Base-by-base conservation (phyloP, 53 echinoderm and acorn worm genomes). In the Paelopatides confundens region DNA sequence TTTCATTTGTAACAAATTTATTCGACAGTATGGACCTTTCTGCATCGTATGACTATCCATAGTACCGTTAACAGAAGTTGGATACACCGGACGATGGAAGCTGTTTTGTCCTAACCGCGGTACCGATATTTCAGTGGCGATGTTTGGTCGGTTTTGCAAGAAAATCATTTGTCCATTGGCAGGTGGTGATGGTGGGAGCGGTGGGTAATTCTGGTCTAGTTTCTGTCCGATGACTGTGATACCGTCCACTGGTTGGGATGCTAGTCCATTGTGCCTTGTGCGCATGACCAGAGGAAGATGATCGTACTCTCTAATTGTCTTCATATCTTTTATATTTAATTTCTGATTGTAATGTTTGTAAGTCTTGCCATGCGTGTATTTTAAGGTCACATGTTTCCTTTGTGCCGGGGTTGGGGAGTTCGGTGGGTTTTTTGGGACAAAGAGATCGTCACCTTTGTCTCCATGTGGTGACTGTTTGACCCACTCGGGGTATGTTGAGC, bases 351-450 rank as follows among this genome's bases (percentile, higher is more conserved):
- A 39, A 5, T 26, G 76, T 38, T 37, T 58, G 62, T 63, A 18
- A 17, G 36, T 37, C 37, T 82, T 35, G 34, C 63, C 33, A 36
- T 82, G 82, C 31, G 62, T 63, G 77, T 77, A 77, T 77, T 77
- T 77, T 10, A 77, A 43, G 27, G 77, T 77, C 26, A 77, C 77
- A 10, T 77, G 77, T 31, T 77, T 77, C 5, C 15, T 23, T n/a
- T n/a, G n/a, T 2, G 53, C 67, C 1, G 89, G 88, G 3, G 86
- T 77, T 0, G 94, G 94, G 21, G 94, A 91, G 46, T 93, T 93
- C 0, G 94, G 94, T 13, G 94, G 91, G 77, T 93, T 91, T 38
- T 77, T 81, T 3, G 94, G 94, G 23, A 77, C 39, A 21, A 47
- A 38, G 17, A 65, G 88, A 5, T 35, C 58, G 51, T 38, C 62